Conservation (phyloP, 2,797 vertebrate genomes). For the Paramormyrops hopkinsi region DNA sequence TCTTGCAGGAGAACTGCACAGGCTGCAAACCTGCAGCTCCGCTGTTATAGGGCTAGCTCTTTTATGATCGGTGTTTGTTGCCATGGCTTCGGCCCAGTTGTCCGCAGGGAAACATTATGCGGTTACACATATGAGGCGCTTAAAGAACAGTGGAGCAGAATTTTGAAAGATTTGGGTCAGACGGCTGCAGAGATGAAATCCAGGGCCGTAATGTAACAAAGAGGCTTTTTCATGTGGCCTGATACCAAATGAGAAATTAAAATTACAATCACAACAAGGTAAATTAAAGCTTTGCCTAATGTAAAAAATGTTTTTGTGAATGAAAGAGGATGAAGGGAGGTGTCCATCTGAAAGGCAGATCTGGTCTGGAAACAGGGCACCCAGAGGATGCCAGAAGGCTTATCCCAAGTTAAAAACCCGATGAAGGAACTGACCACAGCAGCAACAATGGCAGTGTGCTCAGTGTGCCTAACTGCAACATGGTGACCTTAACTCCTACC, state of each 20-base stretch:
- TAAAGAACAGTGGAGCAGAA: slow-evolving; percentile 25
- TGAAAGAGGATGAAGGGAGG: background rate
- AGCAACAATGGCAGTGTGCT: background rate
- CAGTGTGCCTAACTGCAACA: too few relatives aligned
- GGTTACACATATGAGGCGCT: slow-evolving; percentile 29
- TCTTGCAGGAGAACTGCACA: slow-evolving; percentile 14
- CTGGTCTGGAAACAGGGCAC: slow-evolving; percentile 31
- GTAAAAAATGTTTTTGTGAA: slow-evolving; percentile 6
- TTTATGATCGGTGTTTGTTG: background rate
- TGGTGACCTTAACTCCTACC: background rate
- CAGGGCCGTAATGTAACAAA: slow-evolving; percentile 10
- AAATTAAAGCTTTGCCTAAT: background rate
- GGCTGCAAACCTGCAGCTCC: background rate
- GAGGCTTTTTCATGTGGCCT: slow-evolving; percentile 23
- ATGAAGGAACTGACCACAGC: slow-evolving; percentile 4
- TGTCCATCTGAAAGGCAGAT: slow-evolving; percentile 16
- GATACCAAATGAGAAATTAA: slow-evolving; percentile 23
- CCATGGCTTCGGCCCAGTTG: slow-evolving; percentile 19
- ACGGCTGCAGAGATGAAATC: slow-evolving; percentile 26
- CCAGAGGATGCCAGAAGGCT: slow-evolving; percentile 19
- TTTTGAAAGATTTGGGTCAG: slow-evolving; percentile 31
- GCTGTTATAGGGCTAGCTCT: slow-evolving; percentile 24
- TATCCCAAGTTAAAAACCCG: slow-evolving; percentile 32
- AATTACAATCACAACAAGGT: slow-evolving; percentile 14
- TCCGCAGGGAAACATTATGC: slow-evolving; percentile 41